Conservation (phyloP, 2,797 vertebrate genomes). For the Neosilurus hyrtlii region DNA sequence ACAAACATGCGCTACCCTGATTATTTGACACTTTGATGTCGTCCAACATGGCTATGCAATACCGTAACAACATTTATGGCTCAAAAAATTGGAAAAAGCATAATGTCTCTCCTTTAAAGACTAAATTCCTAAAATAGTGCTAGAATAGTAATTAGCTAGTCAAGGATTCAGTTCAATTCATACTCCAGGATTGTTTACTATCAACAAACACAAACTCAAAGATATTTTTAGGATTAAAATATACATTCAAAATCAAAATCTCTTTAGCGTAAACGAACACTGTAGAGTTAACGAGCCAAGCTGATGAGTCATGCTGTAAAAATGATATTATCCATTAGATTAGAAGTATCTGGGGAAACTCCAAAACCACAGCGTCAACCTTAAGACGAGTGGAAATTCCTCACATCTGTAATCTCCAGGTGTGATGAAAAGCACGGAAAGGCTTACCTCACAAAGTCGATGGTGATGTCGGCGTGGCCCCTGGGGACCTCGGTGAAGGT, state of each 20-base stretch:
- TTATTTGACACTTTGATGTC: no score
- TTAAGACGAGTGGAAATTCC: slow-evolving; percentile 21
- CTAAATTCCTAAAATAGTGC: background rate
- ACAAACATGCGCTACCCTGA: no score
- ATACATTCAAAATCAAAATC: background rate
- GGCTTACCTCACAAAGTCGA: slow-evolving; percentile 87
- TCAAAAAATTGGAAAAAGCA: no score
- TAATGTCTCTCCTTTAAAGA: no score
- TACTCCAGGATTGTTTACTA: background rate
- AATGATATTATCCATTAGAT: background rate
- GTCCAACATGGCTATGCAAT: no score
- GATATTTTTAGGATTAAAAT: background rate
- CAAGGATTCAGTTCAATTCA: background rate
- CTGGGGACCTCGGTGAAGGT: slow-evolving; percentile 85
- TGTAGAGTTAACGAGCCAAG: background rate
- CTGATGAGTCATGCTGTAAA: background rate
- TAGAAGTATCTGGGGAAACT: slow-evolving; percentile 4
- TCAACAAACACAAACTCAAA: background rate
- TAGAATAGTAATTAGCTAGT: background rate
- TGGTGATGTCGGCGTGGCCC: slow-evolving; percentile 85
- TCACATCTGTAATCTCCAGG: background rate
- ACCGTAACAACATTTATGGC: no score
- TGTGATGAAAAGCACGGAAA: background rate
- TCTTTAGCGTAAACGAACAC: background rate
- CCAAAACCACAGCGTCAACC: background rate